Percentiles rank a stretch among this genome's conserved stretches.
These are phyloP conservation scores for Austrofundulus limnaeus DNA, from an alignment of 2,113 vertebrate species.

Conservation along the genomic window DNA sequence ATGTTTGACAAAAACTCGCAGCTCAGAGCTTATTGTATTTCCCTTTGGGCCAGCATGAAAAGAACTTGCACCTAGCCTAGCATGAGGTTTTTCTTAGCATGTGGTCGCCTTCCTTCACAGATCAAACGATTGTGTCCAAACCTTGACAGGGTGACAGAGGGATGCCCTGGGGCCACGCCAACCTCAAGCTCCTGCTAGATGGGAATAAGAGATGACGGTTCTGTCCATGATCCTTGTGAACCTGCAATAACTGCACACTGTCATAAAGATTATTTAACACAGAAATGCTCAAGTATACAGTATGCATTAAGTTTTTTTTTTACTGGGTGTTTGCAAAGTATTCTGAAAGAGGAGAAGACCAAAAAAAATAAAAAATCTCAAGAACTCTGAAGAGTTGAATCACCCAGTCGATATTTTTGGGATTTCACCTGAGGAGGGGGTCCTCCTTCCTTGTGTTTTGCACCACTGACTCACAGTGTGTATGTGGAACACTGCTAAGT, in stretches of 20 bases:
- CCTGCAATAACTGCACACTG: slow-evolving; percentile 45
- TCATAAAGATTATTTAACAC: slow-evolving; percentile 54
- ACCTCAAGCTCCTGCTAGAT: slow-evolving; percentile 60
- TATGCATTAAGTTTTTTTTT: slow-evolving; percentile 8
- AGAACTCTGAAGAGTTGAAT: slow-evolving; percentile 66
- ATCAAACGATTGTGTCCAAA: slow-evolving; percentile 67
- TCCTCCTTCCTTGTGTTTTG: slow-evolving; percentile 66
- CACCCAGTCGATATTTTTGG: slow-evolving; percentile 74
- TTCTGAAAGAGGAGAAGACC: slow-evolving; percentile 34
- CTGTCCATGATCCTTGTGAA: slow-evolving; percentile 37
- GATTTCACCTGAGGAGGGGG: slow-evolving; percentile 73
- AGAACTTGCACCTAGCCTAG: slow-evolving; percentile 47
- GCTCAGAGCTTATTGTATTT: slow-evolving; percentile 60
- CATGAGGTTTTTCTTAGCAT: slow-evolving; percentile 54
- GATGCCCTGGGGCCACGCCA: slow-evolving; percentile 64
- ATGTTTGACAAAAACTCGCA: slow-evolving; percentile 47
- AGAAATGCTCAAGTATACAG: slow-evolving; percentile 37
- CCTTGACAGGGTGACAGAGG: slow-evolving; percentile 53
- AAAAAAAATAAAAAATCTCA: slow-evolving; percentile 31
- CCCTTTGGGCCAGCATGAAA: slow-evolving; percentile 56
- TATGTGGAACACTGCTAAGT: slow-evolving; percentile 73
- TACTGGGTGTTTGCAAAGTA: slow-evolving; percentile 48
- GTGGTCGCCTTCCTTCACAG: slow-evolving; percentile 53
- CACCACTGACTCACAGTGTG: slow-evolving; percentile 72
- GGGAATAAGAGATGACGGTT: slow-evolving; percentile 38